A percentile compares a stretch with the other conserved stretches of the same genome.
Conservation (phyloP, 2,113 vertebrate genomes). For the Anolis sagrei region DNA sequence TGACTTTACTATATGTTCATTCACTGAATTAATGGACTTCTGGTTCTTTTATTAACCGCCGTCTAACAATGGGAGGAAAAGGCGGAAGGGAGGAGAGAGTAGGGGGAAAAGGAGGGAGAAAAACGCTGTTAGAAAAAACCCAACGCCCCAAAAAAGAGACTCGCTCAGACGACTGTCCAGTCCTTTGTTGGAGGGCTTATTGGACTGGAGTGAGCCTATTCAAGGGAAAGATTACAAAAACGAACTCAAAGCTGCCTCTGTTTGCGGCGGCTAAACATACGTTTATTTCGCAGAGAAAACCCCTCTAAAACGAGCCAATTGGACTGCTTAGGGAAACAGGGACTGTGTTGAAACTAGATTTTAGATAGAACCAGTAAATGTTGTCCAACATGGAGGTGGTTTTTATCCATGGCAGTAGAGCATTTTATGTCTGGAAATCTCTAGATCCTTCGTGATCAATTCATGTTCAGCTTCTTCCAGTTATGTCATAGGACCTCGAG, state of each 20-base stretch:
- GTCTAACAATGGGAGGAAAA: slow-evolving; percentile 64
- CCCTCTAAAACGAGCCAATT: slow-evolving; percentile 67
- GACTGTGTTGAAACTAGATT: rapidly evolving
- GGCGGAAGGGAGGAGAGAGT: slow-evolving; percentile 69
- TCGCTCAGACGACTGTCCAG: slow-evolving; percentile 79
- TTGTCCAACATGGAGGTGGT: rapidly evolving
- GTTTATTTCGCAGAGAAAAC: slow-evolving; percentile 78
- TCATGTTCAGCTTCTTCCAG: no score
- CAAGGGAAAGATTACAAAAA: slow-evolving; percentile 82
- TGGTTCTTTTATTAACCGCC: slow-evolving; percentile 81
- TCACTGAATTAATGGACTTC: slow-evolving; percentile 93
- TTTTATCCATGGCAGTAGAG: background rate
- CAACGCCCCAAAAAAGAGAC: background rate
- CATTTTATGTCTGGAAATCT: no score
- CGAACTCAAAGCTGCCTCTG: slow-evolving; percentile 76
- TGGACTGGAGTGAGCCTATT: slow-evolving; percentile 76
- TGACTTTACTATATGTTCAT: slow-evolving; percentile 87
- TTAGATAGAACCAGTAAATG: background rate
- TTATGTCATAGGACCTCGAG: no score
- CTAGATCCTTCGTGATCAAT: no score
- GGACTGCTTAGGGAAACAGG: slow-evolving; percentile 50
- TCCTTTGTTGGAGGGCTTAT: slow-evolving; percentile 78
- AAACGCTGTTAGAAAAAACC: slow-evolving; percentile 74
- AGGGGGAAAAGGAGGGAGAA: slow-evolving; percentile 73
- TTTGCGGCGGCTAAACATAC: slow-evolving; percentile 76